Evolutionary conservation across 2,113 vertebrate species (phyloP), one percentile per base, ranked within the genome.

Genomic region (Gallinago jamesoni): DNA sequence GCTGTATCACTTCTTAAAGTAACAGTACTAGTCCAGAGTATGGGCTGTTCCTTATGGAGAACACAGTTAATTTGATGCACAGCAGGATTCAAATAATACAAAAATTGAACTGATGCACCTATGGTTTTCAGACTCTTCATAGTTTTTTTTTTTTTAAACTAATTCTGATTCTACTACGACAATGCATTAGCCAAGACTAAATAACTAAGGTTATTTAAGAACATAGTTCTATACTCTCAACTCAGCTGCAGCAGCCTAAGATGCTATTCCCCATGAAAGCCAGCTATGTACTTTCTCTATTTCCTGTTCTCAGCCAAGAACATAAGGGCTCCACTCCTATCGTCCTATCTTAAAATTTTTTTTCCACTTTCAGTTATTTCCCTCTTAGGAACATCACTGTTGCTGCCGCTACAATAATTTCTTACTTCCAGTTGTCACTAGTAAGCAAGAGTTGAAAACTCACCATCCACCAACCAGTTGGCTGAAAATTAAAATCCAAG

Each of bases 401-500:
- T 94, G 63, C 91, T 96, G 87, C 76, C 81, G 85, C 59, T 84
- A 69, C 23, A 85, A 82, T 87, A 66, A 94, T 94, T 91, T 96
- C 91, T 94, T 92, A 97, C 76, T 95, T 93, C 89, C 84, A 95
- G 89, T 87, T 95, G 94, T 77, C 95, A 96, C 94, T 96, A 96
- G 94, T 96, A 95, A 96, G 96, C 89, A 96, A 96, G 95, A 96
- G 81, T 93, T 93, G 89, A 90, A 93, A 95, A 97, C 94, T 94
- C 96, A 96, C 96, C 95, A 95, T 93, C 95, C 94, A 95, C 96
- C 96, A 97, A 96, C 74, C 95, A 95, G 95, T 89, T 96, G 94
- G 94, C 94, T 96, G 94, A 95, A 96, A 96, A 95, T 96, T 96
- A 97, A 97, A 96, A 96, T 94, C 93, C 94, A 56, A 96, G 95